Evolutionary conservation across 2,888 invertebrate species (phyloP).

Genomic region (Brachyopa scutellaris): DNA sequence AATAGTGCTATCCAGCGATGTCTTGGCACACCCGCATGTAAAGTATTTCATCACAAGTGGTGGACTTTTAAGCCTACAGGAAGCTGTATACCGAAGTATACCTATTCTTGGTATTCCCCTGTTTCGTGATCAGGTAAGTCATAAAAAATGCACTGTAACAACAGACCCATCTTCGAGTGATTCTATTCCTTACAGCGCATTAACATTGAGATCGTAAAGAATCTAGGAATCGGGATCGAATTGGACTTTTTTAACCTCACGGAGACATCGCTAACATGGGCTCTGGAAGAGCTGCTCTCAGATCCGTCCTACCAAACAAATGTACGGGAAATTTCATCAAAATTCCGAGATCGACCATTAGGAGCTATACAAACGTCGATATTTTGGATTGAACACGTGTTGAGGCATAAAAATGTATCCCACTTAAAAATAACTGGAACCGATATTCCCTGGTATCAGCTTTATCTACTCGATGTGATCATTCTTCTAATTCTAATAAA

Average conservation of each 20-base stretch:
- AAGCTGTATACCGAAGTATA: conserved; percentile 81
- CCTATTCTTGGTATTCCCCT: conserved; percentile 82
- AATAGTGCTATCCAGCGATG: conserved; percentile 83
- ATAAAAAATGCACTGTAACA: background rate
- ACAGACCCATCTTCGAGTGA: too few species aligned
- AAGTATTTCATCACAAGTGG: conserved; percentile 82
- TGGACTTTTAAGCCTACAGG: conserved; percentile 80
- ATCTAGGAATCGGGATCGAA: conserved; percentile 78
- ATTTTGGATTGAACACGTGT: conserved; percentile 82
- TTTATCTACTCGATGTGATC: conserved; percentile 81
- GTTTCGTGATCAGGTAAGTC: conserved; percentile 79
- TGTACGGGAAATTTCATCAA: conserved; percentile 78
- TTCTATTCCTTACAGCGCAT: conserved; percentile 73
- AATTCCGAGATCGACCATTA: conserved; percentile 80
- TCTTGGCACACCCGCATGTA: conserved; percentile 82
- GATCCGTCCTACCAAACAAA: conserved; percentile 78
- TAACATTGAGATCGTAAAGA: conserved; percentile 77
- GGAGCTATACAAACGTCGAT: conserved; percentile 80
- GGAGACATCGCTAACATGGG: conserved; percentile 77
- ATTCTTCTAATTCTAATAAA: conserved; percentile 78
- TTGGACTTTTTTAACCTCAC: conserved; percentile 79
- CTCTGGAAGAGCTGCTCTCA: conserved; percentile 78
- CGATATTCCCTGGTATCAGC: conserved; percentile 77
- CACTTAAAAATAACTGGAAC: conserved; percentile 78
- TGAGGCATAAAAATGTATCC: conserved; percentile 79